Conservation (phyloP, 2,797 vertebrate genomes). For the Hybognathus amarus region DNA sequence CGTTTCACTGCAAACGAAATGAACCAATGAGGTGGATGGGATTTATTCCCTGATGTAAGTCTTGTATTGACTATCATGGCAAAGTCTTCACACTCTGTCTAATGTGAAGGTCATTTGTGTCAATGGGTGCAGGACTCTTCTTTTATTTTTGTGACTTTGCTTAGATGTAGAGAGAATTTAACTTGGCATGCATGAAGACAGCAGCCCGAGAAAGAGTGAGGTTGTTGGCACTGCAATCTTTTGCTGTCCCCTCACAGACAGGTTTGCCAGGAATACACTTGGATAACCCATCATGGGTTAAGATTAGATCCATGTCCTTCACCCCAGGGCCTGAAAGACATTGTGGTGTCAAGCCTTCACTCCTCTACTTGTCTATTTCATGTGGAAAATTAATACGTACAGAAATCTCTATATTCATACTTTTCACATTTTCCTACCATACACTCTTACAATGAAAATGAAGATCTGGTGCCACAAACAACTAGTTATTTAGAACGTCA, state of each 20-base stretch:
- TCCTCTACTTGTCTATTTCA: neutral
- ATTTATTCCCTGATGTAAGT: slow-evolving; percentile 21
- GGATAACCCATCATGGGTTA: slow-evolving; percentile 8
- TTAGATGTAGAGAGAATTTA: neutral
- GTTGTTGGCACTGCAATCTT: neutral
- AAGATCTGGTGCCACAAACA: neutral
- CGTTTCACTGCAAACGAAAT: slow-evolving; percentile 1
- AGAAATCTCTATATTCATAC: neutral
- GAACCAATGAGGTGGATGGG: slow-evolving; percentile 10
- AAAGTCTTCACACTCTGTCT: neutral
- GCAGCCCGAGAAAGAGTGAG: slow-evolving; percentile 21
- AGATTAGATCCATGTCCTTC: slow-evolving; percentile 16
- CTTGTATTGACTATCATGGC: slow-evolving; percentile 41
- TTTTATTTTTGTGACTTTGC: neutral
- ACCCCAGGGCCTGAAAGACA: slow-evolving; percentile 9
- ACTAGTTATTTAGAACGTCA: neutral
- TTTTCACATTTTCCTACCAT: neutral
- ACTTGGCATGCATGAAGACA: slow-evolving; percentile 1
- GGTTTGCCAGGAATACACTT: slow-evolving; percentile 10
- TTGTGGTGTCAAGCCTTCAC: slow-evolving; percentile 29
- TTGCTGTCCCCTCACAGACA: slow-evolving; percentile 30
- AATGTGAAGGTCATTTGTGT: slow-evolving; percentile 9
- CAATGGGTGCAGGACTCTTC: neutral
- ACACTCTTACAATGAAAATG: neutral
- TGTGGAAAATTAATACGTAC: neutral